Evolutionary conservation across 2,797 vertebrate genomes (phyloP), one percentile per base, ranked within the genome.

Genomic region (Hoplostethus mediterraneus): DNA sequence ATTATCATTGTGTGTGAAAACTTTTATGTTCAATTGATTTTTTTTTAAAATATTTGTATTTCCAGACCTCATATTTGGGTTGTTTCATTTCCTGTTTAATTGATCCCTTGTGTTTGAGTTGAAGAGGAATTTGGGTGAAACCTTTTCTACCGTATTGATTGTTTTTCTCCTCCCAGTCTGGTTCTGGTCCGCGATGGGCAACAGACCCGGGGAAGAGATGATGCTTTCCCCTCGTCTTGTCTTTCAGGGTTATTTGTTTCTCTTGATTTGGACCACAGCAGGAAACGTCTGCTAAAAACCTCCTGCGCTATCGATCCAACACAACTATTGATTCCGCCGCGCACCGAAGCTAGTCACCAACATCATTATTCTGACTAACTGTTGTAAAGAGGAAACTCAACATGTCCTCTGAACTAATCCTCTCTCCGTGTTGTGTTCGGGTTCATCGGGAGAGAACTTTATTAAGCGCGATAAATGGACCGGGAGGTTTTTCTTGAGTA

Each of bases 211-310:
- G 80, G 81, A 69, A 84, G 69, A 47, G 21, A 12, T 68, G 59
- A 78, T 54, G 42, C 47, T 54, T 71, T 67, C 81, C 81, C 21
- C 71, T 85, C 68, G 72, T 83, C 62, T 21, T 77, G 48, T 83
- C 81, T 87, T 72, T 81, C 51, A 57, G 72, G n/a, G 82, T 55
- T 77, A 71, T 84, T 90, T 89, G 63, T 85, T 82, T 81, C 1
- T 82, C 54, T 57, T 81, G 70, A 73, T 65, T 73, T n/a, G 0
- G 67, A 48, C 30, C 73, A 58, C 73, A 79, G 69, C 76, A 67
- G 79, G 87, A 80, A 79, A 63, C 79, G 70, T 82, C 79, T 61
- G 42, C 76, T 79, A 21, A 21, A 21, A 83, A 77, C 54, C 73
- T 77, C 45, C 71, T 70, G 54, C 71, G 67, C 53, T 64, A 89